A percentile compares a stretch with the other conserved stretches of the same genome.
Conservation (phyloP, 2,888 invertebrate genomes). For the Chalcis sispes region DNA sequence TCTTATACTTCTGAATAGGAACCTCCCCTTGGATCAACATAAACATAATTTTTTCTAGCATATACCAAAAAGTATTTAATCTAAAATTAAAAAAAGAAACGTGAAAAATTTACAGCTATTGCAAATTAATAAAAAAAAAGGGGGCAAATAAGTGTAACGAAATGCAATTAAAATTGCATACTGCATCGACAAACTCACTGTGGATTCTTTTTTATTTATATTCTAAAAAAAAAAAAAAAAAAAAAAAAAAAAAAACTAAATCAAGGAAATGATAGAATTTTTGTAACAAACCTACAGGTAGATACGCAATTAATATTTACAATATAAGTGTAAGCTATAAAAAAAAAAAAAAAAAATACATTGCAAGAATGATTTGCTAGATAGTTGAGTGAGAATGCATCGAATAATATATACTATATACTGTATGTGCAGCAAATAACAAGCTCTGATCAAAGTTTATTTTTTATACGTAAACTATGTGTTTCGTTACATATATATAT, state of each 20-base stretch:
- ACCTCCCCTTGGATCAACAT: too few relatives aligned
- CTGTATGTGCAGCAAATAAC: constrained; percentile 30
- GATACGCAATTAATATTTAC: constrained; percentile 7
- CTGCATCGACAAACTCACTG: constrained; percentile 15
- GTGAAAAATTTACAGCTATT: too few relatives aligned
- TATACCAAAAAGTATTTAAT: too few relatives aligned
- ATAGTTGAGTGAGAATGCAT: constrained; percentile 25
- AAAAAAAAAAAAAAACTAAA: constrained; percentile 5
- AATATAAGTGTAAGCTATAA: constrained; percentile 15
- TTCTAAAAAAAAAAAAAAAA: constrained; percentile 32
- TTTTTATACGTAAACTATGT: constrained; percentile 18
- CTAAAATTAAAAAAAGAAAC: too few relatives aligned
- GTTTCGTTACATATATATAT: background rate
- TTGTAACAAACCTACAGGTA: constrained; percentile 34
- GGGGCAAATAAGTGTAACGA: background rate
- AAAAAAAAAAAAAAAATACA: constrained; percentile 2
- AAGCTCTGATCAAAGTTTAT: constrained; percentile 53
- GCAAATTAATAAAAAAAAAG: too few relatives aligned
- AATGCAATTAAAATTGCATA: background rate
- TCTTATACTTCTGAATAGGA: too few relatives aligned
- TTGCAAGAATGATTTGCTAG: constrained; percentile 41
- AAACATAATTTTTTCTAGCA: too few relatives aligned
- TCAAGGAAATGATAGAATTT: constrained; percentile 31
- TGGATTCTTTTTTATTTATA: constrained; percentile 16
- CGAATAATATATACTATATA: too few relatives aligned